Percentiles rank a stretch among this genome's conserved stretches.
Evolutionary conservation across 2,113 vertebrate genomes (phyloP).

Genomic region (Corydoras maculifer): DNA sequence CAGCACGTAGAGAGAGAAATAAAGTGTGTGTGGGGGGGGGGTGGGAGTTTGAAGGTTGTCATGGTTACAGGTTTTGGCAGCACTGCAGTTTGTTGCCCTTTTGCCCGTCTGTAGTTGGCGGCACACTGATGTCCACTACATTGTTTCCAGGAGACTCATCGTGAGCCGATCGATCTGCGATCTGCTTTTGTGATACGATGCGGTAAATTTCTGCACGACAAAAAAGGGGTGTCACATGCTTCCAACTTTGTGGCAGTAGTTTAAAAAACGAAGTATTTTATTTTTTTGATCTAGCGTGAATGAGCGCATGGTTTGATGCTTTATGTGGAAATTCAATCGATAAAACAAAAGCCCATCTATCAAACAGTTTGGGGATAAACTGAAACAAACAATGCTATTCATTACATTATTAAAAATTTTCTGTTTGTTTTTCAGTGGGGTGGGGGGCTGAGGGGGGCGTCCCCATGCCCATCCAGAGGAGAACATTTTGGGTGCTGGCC

Average conservation of each 20-base stretch:
- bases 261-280: no score
- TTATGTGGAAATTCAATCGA: no score
- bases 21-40: conserved; percentile 44
- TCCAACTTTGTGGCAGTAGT: no score
- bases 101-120: conserved; percentile 91
- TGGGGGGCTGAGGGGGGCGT: not conserved
- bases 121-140: conserved; percentile 96
- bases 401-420: not conserved
- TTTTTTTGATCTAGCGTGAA: no score
- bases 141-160: conserved; percentile 97
- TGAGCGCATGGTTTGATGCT: no score
- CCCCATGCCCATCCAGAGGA: no score
- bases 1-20: conserved; percentile 57
- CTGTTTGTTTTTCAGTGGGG: not conserved
- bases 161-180: conserved; percentile 86
- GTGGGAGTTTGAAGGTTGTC: conserved; percentile 48
- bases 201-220: conserved; percentile 86
- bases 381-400: no score
- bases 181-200: conserved; percentile 97
- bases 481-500: no score
- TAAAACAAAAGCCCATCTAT: no score
- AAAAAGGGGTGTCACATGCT: not conserved
- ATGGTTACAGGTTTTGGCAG: conserved; percentile 95
- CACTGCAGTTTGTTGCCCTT: conserved; percentile 94
- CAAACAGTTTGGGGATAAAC: no score